Evolutionary conservation across 2,888 invertebrate genomes (phyloP).

Genomic region (Archips crataeganus): DNA sequence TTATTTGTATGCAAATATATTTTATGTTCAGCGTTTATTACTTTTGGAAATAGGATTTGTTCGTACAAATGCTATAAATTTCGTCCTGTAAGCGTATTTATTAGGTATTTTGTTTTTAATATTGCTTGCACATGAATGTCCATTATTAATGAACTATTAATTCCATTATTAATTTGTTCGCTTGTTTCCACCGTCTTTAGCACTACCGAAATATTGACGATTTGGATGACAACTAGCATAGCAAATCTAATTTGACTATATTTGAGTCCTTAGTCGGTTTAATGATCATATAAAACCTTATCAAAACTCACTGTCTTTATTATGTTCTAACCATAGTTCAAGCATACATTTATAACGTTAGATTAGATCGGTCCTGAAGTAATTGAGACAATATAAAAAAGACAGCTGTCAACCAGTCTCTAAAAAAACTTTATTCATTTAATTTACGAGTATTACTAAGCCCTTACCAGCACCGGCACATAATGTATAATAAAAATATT

Average conservation of each 20-base stretch:
- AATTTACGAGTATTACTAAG: no score
- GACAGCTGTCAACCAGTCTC: no score
- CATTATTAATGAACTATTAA: constrained; percentile 10
- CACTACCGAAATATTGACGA: background rate
- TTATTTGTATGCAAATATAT: constrained; percentile 42
- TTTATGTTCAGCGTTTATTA: constrained; percentile 43
- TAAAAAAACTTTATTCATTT: no score
- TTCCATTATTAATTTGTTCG: constrained; percentile 3
- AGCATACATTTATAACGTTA: no score
- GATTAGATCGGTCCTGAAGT: no score
- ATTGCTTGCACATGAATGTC: constrained; percentile 23
- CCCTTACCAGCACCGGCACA: no score
- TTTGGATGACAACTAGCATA: background rate
- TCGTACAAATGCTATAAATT: constrained; percentile 36
- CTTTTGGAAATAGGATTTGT: constrained; percentile 43
- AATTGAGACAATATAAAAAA: no score
- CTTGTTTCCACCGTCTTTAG: background rate
- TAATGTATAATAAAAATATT: no score
- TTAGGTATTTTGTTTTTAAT: constrained; percentile 30
- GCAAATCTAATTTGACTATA: background rate
- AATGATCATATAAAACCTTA: no score
- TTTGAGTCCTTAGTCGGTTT: background rate
- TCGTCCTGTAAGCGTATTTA: constrained; percentile 31
- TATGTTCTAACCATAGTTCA: no score
- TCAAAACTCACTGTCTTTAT: no score